A percentile compares a stretch with the other conserved stretches of the same genome.
Conservation (phyloP, 1,140 invertebrate genomes). For the Dreissena rostriformis region DNA sequence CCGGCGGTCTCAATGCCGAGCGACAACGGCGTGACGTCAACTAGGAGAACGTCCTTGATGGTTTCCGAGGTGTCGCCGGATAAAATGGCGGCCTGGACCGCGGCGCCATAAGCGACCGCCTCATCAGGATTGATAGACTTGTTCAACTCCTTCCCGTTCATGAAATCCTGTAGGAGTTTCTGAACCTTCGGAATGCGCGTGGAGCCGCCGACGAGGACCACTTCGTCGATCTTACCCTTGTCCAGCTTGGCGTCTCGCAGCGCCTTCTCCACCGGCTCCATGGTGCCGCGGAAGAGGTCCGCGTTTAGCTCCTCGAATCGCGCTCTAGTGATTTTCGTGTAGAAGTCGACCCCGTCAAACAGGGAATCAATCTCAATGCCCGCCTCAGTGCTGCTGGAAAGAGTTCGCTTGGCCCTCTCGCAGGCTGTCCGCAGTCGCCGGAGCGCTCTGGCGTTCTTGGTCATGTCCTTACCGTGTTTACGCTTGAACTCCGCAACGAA, state of each 20-base stretch:
- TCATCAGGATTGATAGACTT: slow-evolving; percentile 93
- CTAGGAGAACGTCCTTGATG: slow-evolving; percentile 76
- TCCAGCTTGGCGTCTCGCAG: slow-evolving; percentile 96
- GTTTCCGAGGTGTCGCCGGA: slow-evolving; percentile 70
- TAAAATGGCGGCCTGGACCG: slow-evolving; percentile 83
- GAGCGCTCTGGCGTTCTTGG: slow-evolving; percentile 94
- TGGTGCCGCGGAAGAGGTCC: slow-evolving; percentile 92
- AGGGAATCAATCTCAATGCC: slow-evolving; percentile 90
- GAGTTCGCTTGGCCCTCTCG: slow-evolving; percentile 96
- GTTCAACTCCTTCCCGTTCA: slow-evolving; percentile 96
- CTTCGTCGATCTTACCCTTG: slow-evolving; percentile 96
- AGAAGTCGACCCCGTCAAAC: slow-evolving; percentile 98
- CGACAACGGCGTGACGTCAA: slow-evolving; percentile 79
- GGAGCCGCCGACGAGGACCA: slow-evolving; percentile 98
- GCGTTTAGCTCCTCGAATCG: slow-evolving; percentile 88
- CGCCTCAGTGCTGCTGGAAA: slow-evolving; percentile 96
- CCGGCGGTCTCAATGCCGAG: slow-evolving; percentile 84
- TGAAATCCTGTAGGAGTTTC: slow-evolving; percentile 94
- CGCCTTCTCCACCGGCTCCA: slow-evolving; percentile 97
- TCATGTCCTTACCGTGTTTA: slow-evolving; percentile 97
- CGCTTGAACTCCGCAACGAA: slow-evolving; percentile 85
- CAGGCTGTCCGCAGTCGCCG: slow-evolving; percentile 95
- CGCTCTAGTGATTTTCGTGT: slow-evolving; percentile 96
- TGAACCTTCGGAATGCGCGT: slow-evolving; percentile 99
- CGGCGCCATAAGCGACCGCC: slow-evolving; percentile 89